Evolutionary conservation across 2,797 vertebrate genomes (phyloP), one percentile per base, ranked within the genome.

Genomic region (Picus viridis): DNA sequence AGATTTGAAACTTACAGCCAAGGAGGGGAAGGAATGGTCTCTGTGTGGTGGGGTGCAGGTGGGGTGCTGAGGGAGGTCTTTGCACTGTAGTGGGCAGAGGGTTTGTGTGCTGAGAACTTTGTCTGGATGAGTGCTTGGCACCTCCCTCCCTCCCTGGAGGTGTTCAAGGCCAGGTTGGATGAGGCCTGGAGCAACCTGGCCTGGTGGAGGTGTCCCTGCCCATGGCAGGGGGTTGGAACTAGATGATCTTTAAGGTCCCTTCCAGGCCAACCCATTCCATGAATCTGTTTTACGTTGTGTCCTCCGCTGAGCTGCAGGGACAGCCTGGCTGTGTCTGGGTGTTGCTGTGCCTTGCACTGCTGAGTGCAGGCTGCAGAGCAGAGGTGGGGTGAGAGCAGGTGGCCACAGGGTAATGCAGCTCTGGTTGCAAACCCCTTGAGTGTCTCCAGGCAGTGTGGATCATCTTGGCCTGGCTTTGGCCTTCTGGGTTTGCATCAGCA

Each of bases 1-100:
- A 34, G 56, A 10, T 12, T 15, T 51, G 88, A 45, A 69, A 41
- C 16, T 72, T 4, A 0, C 12, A 61, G 74, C 32, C 19, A 23
- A 58, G 63, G 27, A 64, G 41, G 13, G n/a, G 3, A 24, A 43
- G 43, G 51, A 26, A 39, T 41, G 0, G 0, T 56, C n/a, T 74
- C 29, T 74, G 58, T 2, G 1, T 19, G 24, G 24, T 2, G 3
- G 15, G 4, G 26, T 45, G 15, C 45, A 29, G 53, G 2, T 9
- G 6, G 69, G 54, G 8, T 53, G 29, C 73, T 7, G 23, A 11
- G 36, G 6, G 19, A 29, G 8, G 32, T 72, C 3, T n/a, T 68
- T 78, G 41, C 29, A 4, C 49, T 24, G 19, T 11, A 41, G 9
- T 61, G 57, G 39, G 56, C 83, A 74, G 62, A 70, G 49, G 34